Evolutionary conservation across 1,140 invertebrate genomes (phyloP).

Genomic region (Tetraneura akinire): DNA sequence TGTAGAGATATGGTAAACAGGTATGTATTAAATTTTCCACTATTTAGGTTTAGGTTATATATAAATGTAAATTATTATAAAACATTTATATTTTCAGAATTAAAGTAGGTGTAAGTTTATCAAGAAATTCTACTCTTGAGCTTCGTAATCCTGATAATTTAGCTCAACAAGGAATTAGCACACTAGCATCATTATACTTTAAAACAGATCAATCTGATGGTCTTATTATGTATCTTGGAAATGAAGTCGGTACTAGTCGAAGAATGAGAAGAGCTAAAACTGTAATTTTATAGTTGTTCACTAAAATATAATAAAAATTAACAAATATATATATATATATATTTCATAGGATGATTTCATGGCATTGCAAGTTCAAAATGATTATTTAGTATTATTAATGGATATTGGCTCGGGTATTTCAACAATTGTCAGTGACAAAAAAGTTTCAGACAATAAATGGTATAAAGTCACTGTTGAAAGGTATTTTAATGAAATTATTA

Average conservation of each 20-base stretch:
- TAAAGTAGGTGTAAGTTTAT: constrained; percentile 83
- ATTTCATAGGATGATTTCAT: constrained; percentile 83
- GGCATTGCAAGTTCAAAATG: constrained; percentile 85
- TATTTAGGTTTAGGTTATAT: constrained; percentile 3
- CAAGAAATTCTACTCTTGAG: constrained; percentile 78
- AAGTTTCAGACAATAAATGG: constrained; percentile 84
- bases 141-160: constrained; percentile 82
- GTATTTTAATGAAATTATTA: constrained; percentile 59
- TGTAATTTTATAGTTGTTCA: constrained; percentile 59
- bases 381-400: constrained; percentile 81
- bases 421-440: constrained; percentile 72
- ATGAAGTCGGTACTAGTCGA: constrained; percentile 67
- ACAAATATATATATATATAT: background rate
- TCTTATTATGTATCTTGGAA: constrained; percentile 86
- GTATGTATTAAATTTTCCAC: constrained; percentile 53
- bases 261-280: constrained; percentile 67
- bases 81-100: constrained; percentile 68
- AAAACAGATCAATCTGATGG: constrained; percentile 79
- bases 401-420: constrained; percentile 81
- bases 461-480: constrained; percentile 86
- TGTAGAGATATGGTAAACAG: constrained; percentile 66
- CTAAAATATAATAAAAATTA: background rate
- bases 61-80: background rate
- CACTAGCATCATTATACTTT: constrained; percentile 83
- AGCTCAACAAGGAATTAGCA: constrained; percentile 79